Conservation (phyloP, 2,113 vertebrate genomes). For the Platysternon megacephalum region DNA sequence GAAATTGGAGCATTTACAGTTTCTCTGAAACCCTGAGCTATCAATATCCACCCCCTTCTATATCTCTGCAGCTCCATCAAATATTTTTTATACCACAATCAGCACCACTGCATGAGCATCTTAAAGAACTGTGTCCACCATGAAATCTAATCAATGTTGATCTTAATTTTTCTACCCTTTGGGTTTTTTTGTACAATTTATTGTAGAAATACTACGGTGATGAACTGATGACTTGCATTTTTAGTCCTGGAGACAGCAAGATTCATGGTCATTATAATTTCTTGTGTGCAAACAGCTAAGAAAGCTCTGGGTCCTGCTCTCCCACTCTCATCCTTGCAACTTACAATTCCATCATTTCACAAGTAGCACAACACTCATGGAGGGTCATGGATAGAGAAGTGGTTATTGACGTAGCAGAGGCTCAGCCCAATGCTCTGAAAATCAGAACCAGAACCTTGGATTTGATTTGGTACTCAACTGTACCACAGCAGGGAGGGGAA, state of each 20-base stretch:
- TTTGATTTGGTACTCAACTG: background rate
- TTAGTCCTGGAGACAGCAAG: background rate
- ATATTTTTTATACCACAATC: background rate
- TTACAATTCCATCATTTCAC: background rate
- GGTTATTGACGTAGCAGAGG: background rate
- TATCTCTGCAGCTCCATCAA: background rate
- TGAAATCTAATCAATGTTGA: accelerated
- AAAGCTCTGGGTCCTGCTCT: background rate
- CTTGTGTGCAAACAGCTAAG: background rate
- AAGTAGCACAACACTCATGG: background rate
- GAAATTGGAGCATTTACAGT: background rate
- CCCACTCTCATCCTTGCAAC: background rate
- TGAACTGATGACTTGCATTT: background rate
- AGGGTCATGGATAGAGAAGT: background rate
- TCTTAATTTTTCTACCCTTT: background rate
- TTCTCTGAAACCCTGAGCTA: background rate
- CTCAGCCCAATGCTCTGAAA: background rate
- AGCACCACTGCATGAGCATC: background rate
- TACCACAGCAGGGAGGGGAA: background rate
- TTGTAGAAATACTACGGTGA: background rate
- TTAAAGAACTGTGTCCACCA: background rate
- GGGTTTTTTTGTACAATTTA: background rate
- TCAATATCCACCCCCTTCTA: background rate
- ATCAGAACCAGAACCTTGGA: background rate
- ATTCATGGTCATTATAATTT: background rate